phyloP scores from a whole-genome alignment of 2,888 invertebrate species.

The Aporophyla nigra region DNA sequence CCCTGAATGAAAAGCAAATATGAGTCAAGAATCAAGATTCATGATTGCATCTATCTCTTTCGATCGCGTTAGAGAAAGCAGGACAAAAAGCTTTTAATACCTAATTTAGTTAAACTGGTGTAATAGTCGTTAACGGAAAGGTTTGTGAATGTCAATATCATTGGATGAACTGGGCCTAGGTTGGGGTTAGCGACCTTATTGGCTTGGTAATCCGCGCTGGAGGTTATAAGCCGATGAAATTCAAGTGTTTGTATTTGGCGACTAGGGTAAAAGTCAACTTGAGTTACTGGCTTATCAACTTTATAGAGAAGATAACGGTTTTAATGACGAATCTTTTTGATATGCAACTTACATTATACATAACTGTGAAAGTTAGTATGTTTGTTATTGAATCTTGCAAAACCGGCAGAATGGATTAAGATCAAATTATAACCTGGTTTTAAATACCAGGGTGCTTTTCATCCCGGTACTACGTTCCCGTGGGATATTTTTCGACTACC shows the following conservation, averaged over 20 bases:
- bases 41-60: constrained; percentile 8
- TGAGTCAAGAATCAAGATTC: constrained; percentile 27
- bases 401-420: background rate
- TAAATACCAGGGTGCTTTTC: background rate
- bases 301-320: background rate
- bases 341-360: background rate
- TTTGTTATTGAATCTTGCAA: background rate
- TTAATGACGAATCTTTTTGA: background rate
- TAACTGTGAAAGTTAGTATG: background rate
- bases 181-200: constrained; percentile 51
- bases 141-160: constrained; percentile 57
- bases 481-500: background rate
- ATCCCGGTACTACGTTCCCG: background rate
- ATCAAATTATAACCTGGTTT: background rate
- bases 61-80: background rate
- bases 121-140: constrained; percentile 17
- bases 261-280: constrained; percentile 1
- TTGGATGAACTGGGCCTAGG: constrained; percentile 24
- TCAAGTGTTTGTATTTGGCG: constrained; percentile 32
- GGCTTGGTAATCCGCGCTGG: constrained; percentile 34
- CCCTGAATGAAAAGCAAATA: constrained; percentile 36
- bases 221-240: constrained; percentile 54
- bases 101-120: constrained; percentile 27
- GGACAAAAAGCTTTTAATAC: constrained; percentile 3
- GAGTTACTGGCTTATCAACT: background rate